Evolutionary conservation across 30 jellyfish, hydroid and myxozoan species (phyloP).

Genomic region (Phacellophora camtschatica): DNA sequence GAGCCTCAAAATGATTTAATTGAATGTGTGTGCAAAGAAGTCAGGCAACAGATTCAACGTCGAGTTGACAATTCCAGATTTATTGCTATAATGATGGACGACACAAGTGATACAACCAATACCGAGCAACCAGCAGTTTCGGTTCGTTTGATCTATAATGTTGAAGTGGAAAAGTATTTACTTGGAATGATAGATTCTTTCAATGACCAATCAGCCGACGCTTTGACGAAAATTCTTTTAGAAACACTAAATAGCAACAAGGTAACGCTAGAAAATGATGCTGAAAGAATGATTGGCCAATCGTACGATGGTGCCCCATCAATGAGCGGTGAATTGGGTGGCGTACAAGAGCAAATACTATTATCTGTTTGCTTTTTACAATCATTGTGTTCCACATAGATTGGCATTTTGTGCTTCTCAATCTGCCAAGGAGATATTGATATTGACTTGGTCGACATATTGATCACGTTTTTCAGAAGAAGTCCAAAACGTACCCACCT

Average conservation of each 20-base stretch:
- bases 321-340: constrained; percentile 22
- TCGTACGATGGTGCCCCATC: constrained; percentile 50
- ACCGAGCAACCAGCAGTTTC: constrained; percentile 57
- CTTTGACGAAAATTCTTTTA: neutral
- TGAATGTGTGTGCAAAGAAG: constrained; percentile 29
- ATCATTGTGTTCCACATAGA: constrained; percentile 28
- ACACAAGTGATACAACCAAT: constrained; percentile 41
- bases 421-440: neutral
- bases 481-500: constrained; percentile 38
- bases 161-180: constrained; percentile 26
- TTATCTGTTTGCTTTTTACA: constrained; percentile 1
- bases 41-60: constrained; percentile 15
- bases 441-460: constrained; percentile 15
- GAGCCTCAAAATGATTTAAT: constrained; percentile 44
- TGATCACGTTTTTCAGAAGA: constrained; percentile 32
- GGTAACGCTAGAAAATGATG: neutral
- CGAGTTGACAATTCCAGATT: constrained; percentile 16
- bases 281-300: constrained; percentile 15
- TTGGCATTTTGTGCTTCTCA: constrained; percentile 18
- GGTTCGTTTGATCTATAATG: constrained; percentile 25
- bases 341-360: constrained; percentile 13
- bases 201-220: constrained; percentile 46
- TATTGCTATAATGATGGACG: constrained; percentile 57
- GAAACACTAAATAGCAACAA: neutral
- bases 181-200: constrained; percentile 33